phyloP scores from a whole-genome alignment of 2,888 invertebrate genomes.

The Drosophila diplacantha region DNA sequence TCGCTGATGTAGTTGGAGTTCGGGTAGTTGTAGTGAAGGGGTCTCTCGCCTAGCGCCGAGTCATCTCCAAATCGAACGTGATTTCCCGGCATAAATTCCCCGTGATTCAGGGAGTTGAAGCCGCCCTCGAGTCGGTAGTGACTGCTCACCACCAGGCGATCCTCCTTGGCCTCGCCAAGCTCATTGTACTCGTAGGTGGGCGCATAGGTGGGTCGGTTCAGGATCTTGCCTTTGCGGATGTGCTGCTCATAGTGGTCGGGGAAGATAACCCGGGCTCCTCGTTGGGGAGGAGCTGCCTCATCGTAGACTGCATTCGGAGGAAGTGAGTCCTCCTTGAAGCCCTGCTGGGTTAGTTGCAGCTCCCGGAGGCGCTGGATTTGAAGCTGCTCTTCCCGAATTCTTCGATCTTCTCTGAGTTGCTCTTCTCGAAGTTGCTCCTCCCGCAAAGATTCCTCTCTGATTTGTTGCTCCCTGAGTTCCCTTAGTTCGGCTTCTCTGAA shows the following conservation, averaged over 20 bases:
- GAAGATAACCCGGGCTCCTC: constrained; percentile 77
- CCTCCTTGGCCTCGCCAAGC: constrained; percentile 39
- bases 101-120: constrained; percentile 48
- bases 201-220: constrained; percentile 70
- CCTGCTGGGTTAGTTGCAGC: constrained; percentile 4
- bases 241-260: constrained; percentile 78
- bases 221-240: constrained; percentile 73
- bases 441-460: constrained; percentile 27
- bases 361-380: constrained; percentile 29
- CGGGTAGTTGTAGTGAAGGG: constrained; percentile 58
- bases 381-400: constrained; percentile 14
- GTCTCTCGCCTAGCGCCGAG: background rate
- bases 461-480: constrained; percentile 16
- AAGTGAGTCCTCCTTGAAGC: constrained; percentile 30
- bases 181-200: constrained; percentile 53
- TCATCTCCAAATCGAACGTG: constrained; percentile 20
- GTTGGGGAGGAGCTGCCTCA: constrained; percentile 62
- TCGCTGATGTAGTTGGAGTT: constrained; percentile 60
- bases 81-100: constrained; percentile 53
- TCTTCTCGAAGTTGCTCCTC: constrained; percentile 14
- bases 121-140: constrained; percentile 53
- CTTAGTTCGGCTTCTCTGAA: constrained; percentile 18
- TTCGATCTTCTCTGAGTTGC: background rate
- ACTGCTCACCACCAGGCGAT: constrained; percentile 56
- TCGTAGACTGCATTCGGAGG: constrained; percentile 52